Conservation (phyloP, 2,113 vertebrate genomes). For the Varanus salvator region DNA sequence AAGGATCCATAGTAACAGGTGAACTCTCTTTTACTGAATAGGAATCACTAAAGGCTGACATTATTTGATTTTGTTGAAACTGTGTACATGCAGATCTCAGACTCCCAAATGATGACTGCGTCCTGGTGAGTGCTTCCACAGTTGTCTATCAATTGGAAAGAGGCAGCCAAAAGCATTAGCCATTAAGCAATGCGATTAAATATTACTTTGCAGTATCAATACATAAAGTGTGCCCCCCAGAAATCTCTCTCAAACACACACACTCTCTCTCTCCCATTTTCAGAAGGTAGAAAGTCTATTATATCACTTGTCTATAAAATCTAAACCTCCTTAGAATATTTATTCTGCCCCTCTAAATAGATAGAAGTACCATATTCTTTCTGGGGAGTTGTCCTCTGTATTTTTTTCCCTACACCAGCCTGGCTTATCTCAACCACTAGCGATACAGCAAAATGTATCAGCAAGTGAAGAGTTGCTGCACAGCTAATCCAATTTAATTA, state of each 20-base stretch:
- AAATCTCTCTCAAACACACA: too few relatives aligned
- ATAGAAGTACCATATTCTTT: neutral
- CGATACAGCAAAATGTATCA: slow-evolving; percentile 1
- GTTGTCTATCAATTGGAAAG: fast-evolving
- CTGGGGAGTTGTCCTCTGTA: neutral
- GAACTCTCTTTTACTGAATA: neutral
- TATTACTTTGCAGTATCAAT: neutral
- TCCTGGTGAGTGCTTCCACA: neutral
- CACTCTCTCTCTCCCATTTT: neutral
- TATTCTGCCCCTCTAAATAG: neutral
- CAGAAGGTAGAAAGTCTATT: neutral
- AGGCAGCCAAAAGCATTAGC: fast-evolving
- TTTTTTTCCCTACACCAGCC: neutral
- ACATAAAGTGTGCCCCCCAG: slow-evolving; percentile 4
- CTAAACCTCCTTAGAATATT: neutral
- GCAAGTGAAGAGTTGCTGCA: slow-evolving; percentile 27
- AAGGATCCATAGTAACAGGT: neutral
- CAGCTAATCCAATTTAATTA: slow-evolving; percentile 52
- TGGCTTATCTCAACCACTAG: slow-evolving; percentile 27
- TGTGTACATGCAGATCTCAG: neutral
- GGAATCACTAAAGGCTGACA: neutral
- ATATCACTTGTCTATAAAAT: slow-evolving; percentile 25
- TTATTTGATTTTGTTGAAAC: neutral
- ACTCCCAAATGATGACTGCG: neutral
- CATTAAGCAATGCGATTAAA: neutral